These are phyloP conservation scores for Neodiprion lecontei DNA, from an alignment of 1,140 invertebrate genomes.

Conservation along the genomic window DNA sequence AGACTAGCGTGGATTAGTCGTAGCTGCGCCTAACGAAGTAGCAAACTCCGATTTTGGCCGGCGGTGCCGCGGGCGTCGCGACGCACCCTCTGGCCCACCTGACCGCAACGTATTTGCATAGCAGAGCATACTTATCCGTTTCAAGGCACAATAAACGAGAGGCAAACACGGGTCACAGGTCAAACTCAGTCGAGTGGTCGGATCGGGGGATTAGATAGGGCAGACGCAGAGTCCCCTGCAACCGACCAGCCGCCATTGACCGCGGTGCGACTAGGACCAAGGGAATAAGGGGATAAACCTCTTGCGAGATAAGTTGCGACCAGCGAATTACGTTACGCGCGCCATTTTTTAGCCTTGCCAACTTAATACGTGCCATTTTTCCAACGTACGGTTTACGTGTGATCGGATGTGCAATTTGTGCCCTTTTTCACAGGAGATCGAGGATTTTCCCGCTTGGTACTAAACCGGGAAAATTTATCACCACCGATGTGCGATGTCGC, in stretches of 20 bases:
- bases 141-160: background rate
- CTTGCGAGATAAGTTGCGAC: background rate
- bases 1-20: background rate
- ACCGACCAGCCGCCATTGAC: background rate
- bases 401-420: no score
- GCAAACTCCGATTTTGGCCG: background rate
- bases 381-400: background rate
- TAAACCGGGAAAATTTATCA: background rate
- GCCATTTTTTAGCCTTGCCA: no score
- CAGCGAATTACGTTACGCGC: no score
- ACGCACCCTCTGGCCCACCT: background rate
- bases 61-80: background rate
- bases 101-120: constrained; percentile 1
- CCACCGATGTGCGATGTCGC: background rate
- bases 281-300: background rate
- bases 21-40: background rate
- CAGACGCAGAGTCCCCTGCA: background rate
- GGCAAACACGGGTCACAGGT: background rate
- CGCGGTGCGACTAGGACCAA: background rate
- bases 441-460: background rate
- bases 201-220: background rate
- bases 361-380: background rate
- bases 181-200: background rate
- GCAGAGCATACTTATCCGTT: background rate
- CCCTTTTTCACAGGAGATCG: no score